Base-by-base conservation (phyloP, 2,888 invertebrate genomes). In the Tetanocera ferruginea region DNA sequence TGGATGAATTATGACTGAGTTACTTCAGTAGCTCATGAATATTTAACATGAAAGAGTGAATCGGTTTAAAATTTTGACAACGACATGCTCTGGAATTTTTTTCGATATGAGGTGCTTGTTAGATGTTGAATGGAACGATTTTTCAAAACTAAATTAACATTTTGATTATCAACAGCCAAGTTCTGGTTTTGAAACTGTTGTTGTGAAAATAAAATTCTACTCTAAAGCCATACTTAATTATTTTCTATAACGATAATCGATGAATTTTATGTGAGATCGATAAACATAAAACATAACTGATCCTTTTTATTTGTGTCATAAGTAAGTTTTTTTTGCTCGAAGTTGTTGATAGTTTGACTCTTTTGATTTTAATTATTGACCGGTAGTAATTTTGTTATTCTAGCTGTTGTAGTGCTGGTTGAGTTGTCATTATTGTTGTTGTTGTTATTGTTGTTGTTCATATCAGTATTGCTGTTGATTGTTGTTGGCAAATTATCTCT, bases 401-500 rank as follows among this genome's bases (percentile, higher is more conserved):
- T 83, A 74, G 78, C 78, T 81, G 84, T 82, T 60, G 76, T 78
- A 64, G 52, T 76, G 67, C 52, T 52, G n/a, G n/a, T 9, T 9
- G 31, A 51, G 31, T 66, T 66, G 43, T 25, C 49, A 51, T 25
- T 72, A 37, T 62, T 49, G 49, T 52, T 43, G 76, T 74, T 82
- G 52, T 73, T 69, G 64, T 60, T 14, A n/a, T 75, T 28, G 83
- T 70, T 79, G 82, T 77, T 79, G 80, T 70, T 80, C 78, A 77
- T 76, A 78, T 77, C 67, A 76, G 72, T 76, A 80, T 28, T 78
- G 80, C 72, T 80, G 80, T 67, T 80, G 84, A 64, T 52, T 67
- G 76, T 72, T 82, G 85, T 79, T 79, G 83, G 83, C 79, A 84
- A 80, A 84, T 89, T 89, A 88, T 89, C 86, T 88, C 88, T 88